phyloP scores from a whole-genome alignment of 2,797 vertebrate genomes.

The Glossophaga mutica region DNA sequence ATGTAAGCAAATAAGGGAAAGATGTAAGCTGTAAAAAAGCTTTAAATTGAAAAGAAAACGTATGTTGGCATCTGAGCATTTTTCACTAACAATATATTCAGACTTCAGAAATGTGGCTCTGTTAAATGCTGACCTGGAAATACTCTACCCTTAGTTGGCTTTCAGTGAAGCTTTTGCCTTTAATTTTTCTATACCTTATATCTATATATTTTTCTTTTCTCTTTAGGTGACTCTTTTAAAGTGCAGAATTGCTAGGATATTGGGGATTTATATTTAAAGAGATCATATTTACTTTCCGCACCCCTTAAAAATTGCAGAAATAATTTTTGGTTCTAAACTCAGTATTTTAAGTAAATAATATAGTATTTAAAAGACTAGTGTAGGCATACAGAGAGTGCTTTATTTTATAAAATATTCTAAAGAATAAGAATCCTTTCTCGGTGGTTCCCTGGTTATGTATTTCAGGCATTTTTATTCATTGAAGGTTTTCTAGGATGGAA shows the following conservation, averaged over 20 bases:
- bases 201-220: background rate
- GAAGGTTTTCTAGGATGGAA: constrained; percentile 65
- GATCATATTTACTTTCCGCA: constrained; percentile 42
- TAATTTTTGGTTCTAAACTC: constrained; percentile 60
- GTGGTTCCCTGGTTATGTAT: background rate
- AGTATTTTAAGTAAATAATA: constrained; percentile 62
- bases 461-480: constrained; percentile 52
- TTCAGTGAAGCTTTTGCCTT: constrained; percentile 53
- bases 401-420: constrained; percentile 52
- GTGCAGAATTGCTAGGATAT: background rate
- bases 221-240: constrained; percentile 41
- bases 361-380: constrained; percentile 55
- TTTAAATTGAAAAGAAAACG: constrained; percentile 65
- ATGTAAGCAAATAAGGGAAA: constrained; percentile 73
- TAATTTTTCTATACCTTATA: constrained; percentile 40
- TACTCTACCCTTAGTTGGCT: constrained; percentile 67
- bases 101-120: constrained; percentile 73
- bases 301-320: constrained; percentile 53
- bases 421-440: background rate
- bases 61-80: constrained; percentile 56
- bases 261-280: constrained; percentile 37
- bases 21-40: constrained; percentile 61
- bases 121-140: constrained; percentile 74
- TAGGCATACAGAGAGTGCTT: constrained; percentile 40
- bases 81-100: constrained; percentile 59